Conservation (phyloP, 37 sponge, comb jelly and placozoan species). For the Diacarnus erythraeanus region DNA sequence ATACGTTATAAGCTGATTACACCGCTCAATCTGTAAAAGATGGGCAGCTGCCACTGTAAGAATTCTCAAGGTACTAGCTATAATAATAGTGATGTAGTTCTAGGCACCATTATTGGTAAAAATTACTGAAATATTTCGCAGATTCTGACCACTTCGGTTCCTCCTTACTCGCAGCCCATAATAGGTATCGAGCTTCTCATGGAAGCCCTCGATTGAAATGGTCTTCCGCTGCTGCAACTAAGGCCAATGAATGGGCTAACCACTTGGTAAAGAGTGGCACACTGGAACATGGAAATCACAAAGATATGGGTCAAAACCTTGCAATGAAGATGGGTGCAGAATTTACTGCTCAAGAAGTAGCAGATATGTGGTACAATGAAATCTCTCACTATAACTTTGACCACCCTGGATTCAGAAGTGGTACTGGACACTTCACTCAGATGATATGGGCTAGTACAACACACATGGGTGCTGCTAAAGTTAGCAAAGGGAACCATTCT, state of each 20-base stretch:
- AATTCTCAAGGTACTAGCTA: no score
- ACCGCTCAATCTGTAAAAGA: no score
- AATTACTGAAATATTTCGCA: no score
- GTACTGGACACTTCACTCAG: conserved; percentile 95
- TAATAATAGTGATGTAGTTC: no score
- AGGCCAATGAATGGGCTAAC: conserved; percentile 84
- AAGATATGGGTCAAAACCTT: conserved; percentile 89
- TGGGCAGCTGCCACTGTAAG: no score
- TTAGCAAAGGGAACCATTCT: conserved; percentile 26
- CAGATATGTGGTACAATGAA: conserved; percentile 87
- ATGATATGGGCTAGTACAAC: conserved; percentile 85
- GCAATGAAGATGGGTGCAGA: conserved; percentile 57
- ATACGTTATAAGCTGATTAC: background rate
- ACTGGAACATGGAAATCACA: conserved; percentile 70
- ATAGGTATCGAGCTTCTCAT: conserved; percentile 73
- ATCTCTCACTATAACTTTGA: conserved; percentile 75
- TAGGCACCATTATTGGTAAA: no score
- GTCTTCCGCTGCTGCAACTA: conserved; percentile 51
- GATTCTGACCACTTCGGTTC: conserved; percentile 46
- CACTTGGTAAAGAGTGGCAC: conserved; percentile 54
- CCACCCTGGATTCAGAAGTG: conserved; percentile 60
- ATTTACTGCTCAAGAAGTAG: conserved; percentile 41
- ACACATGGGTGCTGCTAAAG: conserved; percentile 66
- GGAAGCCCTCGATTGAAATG: conserved; percentile 64
- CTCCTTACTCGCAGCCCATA: conserved; percentile 70